Percentiles rank a stretch among this genome's conserved stretches.
Conservation (phyloP, 1,140 invertebrate species). For the Camponotus pennsylvanicus region DNA sequence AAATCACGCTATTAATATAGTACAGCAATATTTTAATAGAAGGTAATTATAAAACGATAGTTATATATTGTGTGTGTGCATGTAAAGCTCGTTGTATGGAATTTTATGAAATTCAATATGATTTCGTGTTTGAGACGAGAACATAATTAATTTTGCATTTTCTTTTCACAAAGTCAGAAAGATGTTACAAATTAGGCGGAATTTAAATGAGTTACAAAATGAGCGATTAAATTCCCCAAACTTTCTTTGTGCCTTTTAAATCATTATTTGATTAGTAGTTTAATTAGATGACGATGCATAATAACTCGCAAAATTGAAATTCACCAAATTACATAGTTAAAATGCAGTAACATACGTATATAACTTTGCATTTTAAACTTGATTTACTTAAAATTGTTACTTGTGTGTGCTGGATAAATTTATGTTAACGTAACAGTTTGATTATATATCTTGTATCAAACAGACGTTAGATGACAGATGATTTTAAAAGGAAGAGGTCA, state of each 20-base stretch:
- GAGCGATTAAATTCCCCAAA: neutral
- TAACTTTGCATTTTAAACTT: neutral
- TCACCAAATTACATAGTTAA: neutral
- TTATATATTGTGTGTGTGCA: neutral
- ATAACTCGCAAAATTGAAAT: neutral
- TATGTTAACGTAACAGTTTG: neutral
- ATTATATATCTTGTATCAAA: neutral
- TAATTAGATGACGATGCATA: neutral
- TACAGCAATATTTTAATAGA: constrained; percentile 24
- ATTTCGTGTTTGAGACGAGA: no score
- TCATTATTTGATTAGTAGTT: neutral
- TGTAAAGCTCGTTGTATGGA: neutral
- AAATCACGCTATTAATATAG: constrained; percentile 48
- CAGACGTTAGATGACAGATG: neutral
- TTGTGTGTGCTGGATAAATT: neutral
- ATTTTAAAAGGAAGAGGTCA: constrained; percentile 6
- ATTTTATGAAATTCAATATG: neutral
- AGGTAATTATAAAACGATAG: constrained; percentile 21
- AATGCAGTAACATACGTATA: neutral
- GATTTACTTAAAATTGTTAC: constrained; percentile 1
- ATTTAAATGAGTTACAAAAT: no score
- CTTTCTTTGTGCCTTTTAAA: neutral
- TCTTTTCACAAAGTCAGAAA: neutral
- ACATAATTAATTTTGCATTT: neutral
- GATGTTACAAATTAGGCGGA: neutral